A percentile compares a stretch with the other conserved stretches of the same genome.
phyloP scores from a whole-genome alignment of 2,888 invertebrate genomes.

The Falcaria lacertinaria region DNA sequence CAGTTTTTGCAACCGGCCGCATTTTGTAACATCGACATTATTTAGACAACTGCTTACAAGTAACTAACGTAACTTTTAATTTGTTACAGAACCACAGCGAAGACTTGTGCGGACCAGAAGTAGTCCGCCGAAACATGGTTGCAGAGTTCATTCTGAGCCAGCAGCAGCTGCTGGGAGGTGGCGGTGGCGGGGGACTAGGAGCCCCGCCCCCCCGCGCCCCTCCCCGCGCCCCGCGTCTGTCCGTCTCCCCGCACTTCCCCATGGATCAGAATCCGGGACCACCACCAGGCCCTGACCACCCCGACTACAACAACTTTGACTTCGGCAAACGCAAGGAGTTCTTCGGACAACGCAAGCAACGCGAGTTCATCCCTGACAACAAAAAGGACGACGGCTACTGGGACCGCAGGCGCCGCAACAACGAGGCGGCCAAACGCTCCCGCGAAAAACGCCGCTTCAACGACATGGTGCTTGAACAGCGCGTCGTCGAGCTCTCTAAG shows the following conservation, averaged over 20 bases:
- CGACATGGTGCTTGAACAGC: constrained; percentile 96
- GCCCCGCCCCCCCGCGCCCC: constrained; percentile 61
- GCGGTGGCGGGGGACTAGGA: constrained; percentile 54
- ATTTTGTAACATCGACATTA: constrained; percentile 55
- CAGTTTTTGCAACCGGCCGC: constrained; percentile 52
- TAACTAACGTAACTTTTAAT: constrained; percentile 51
- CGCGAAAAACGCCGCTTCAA: constrained; percentile 98
- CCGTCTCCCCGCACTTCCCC: constrained; percentile 66
- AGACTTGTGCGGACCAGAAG: constrained; percentile 69
- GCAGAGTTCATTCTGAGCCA: constrained; percentile 91
- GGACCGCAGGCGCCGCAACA: constrained; percentile 97
- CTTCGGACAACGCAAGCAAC: constrained; percentile 94
- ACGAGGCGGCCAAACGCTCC: constrained; percentile 97
- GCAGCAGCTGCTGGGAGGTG: constrained; percentile 71
- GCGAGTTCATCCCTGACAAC: constrained; percentile 97
- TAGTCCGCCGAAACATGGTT: constrained; percentile 89
- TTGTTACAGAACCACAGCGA: constrained; percentile 74
- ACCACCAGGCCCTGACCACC: constrained; percentile 44
- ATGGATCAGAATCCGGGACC: constrained; percentile 69
- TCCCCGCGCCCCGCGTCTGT: constrained; percentile 57
- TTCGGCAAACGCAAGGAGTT: constrained; percentile 88
- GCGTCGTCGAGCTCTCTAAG: constrained; percentile 95
- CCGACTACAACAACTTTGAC: constrained; percentile 77
- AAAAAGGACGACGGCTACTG: constrained; percentile 98
- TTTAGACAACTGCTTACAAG: constrained; percentile 45